Conservation (phyloP, 2,797 vertebrate genomes). For the Aulostomus chinensis region DNA sequence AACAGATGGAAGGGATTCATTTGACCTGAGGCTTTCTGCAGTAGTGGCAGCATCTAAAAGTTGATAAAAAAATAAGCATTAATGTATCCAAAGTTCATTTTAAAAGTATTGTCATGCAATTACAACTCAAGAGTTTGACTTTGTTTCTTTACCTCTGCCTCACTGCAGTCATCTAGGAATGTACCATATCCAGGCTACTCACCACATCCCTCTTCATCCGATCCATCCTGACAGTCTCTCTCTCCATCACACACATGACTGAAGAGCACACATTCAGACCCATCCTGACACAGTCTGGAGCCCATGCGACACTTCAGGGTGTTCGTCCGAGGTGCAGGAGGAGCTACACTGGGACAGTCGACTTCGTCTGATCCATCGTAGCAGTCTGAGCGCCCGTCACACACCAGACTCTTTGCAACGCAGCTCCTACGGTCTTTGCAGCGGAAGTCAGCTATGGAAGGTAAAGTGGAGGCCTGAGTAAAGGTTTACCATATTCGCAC, state of each 20-base stretch:
- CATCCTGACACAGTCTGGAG: conserved; percentile 73
- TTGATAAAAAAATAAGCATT: too few relatives aligned
- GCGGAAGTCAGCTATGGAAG: conserved; percentile 46
- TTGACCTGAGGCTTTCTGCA: not conserved
- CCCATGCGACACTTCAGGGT: conserved; percentile 48
- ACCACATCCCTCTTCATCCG: too few relatives aligned
- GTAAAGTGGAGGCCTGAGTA: too few relatives aligned
- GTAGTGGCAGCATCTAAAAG: too few relatives aligned
- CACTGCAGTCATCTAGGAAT: too few relatives aligned
- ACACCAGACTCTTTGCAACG: conserved; percentile 43
- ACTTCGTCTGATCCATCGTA: conserved; percentile 66
- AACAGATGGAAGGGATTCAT: not conserved
- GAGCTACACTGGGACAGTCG: conserved; percentile 6
- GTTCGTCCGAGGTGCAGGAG: not conserved
- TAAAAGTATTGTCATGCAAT: too few relatives aligned
- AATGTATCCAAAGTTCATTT: too few relatives aligned
- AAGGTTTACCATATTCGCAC: too few relatives aligned
- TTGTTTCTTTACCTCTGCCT: too few relatives aligned
- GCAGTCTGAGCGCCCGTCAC: conserved; percentile 63
- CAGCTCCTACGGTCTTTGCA: conserved; percentile 58
- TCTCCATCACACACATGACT: conserved; percentile 85
- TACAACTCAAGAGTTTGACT: too few relatives aligned
- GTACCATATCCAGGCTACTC: too few relatives aligned
- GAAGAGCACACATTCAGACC: conserved; percentile 74
- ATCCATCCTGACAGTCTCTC: conserved; percentile 81